phyloP scores from a whole-genome alignment of 2,888 invertebrate genomes.

The Himalopsyche kuldschensis region DNA sequence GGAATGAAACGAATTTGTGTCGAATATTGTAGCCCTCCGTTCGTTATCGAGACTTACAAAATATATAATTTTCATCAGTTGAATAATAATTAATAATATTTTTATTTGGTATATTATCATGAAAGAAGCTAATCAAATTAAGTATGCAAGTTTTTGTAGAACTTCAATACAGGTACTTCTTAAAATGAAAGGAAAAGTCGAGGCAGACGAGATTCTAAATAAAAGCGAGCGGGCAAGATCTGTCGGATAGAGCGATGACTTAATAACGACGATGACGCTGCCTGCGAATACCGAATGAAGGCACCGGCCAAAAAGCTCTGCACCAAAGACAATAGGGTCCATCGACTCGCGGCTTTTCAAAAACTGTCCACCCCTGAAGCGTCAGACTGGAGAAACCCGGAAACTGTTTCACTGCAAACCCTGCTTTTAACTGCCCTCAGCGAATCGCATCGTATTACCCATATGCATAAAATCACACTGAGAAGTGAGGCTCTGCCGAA shows the following conservation, averaged over 20 bases:
- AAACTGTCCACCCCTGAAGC: neutral
- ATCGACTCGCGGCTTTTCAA: conserved; percentile 16
- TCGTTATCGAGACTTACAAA: neutral
- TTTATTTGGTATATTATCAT: neutral
- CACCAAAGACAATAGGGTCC: conserved; percentile 37
- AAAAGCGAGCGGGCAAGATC: conserved; percentile 33
- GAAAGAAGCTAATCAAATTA: neutral
- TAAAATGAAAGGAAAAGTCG: neutral
- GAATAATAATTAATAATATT: neutral
- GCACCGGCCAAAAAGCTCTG: conserved; percentile 35
- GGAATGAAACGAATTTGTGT: conserved; percentile 6
- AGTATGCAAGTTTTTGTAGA: neutral
- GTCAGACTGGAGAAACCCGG: neutral
- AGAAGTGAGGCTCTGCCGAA: neutral
- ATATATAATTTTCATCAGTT: neutral
- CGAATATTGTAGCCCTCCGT: neutral
- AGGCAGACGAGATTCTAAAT: neutral
- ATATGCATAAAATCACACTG: neutral
- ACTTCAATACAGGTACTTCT: neutral
- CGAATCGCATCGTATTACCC: no score
- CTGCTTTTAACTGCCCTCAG: neutral
- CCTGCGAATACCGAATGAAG: conserved; percentile 17
- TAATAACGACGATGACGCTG: neutral
- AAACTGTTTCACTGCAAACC: neutral
- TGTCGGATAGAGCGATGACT: conserved; percentile 3